phyloP scores from a whole-genome alignment of 2,797 vertebrate genomes.

The Falco columbarius region DNA sequence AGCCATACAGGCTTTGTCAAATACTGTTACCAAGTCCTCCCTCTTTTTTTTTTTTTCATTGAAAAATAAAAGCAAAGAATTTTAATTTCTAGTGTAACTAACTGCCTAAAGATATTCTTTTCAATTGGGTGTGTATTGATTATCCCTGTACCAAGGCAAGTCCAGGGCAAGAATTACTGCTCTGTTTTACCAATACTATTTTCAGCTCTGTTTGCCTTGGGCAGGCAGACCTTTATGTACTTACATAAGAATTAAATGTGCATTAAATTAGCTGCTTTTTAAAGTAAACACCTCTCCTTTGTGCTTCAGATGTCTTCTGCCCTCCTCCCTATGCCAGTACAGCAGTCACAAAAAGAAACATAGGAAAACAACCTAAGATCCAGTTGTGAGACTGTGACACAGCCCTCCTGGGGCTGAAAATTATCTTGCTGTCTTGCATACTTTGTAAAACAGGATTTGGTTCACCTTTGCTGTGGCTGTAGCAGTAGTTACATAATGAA shows the following conservation, averaged over 20 bases:
- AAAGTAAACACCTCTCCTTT: not conserved
- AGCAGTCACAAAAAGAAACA: not conserved
- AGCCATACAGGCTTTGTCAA: not conserved
- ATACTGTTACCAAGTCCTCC: not conserved
- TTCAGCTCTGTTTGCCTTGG: slow-evolving; percentile 1
- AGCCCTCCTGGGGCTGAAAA: not conserved
- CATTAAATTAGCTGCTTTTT: not conserved
- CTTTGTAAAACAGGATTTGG: slow-evolving; percentile 42
- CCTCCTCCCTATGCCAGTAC: not conserved
- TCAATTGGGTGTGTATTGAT: not conserved
- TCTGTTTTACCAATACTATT: not conserved
- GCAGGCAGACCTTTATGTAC: not conserved
- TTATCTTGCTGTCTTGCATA: not conserved
- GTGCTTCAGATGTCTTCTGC: not conserved
- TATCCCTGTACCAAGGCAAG: not conserved
- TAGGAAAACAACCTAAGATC: not conserved
- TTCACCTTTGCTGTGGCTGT: slow-evolving; percentile 9
- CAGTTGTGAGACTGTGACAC: not conserved
- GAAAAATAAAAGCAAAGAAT: not conserved
- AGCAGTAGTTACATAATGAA: slow-evolving; percentile 49
- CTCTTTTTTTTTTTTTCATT: not conserved
- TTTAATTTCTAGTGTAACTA: slow-evolving; percentile 19
- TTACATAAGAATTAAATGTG: not conserved
- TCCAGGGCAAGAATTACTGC: not conserved
- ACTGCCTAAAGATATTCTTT: not conserved